phyloP scores from a whole-genome alignment of 2,113 vertebrate species.

The Dasyprocta punctata region DNA sequence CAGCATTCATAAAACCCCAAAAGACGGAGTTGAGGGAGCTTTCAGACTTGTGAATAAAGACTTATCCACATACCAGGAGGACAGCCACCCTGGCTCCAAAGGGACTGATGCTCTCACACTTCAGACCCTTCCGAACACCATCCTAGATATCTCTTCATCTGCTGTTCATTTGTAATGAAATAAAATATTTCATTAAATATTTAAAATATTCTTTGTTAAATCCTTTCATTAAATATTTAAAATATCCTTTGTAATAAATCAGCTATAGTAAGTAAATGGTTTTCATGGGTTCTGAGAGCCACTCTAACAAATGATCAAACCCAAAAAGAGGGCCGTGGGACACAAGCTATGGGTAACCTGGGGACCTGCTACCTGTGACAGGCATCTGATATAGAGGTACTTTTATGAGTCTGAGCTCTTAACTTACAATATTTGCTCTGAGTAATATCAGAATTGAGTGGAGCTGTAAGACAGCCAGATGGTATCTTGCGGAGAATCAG shows the following conservation, averaged over 20 bases:
- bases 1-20: not conserved
- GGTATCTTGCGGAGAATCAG: not conserved
- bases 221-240: constrained; percentile 56
- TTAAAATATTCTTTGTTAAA: constrained; percentile 57
- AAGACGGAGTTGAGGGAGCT: not conserved
- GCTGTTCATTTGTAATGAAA: constrained; percentile 46
- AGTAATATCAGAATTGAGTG: not conserved
- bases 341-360: not conserved
- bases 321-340: not conserved
- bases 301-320: not conserved
- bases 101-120: not conserved
- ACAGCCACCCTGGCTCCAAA: not conserved
- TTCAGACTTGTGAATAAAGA: not conserved
- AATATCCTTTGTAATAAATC: constrained; percentile 45
- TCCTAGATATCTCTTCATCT: not conserved
- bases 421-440: too few species aligned
- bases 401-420: too few species aligned
- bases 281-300: not conserved
- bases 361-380: not conserved
- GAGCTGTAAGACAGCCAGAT: not conserved
- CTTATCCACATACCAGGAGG: too few species aligned
- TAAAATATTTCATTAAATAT: constrained; percentile 64
- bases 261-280: constrained; percentile 8
- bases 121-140: not conserved
- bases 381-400: not conserved